Evolutionary conservation across 2,888 invertebrate genomes (phyloP).

Genomic region (Trichacis sp.): DNA sequence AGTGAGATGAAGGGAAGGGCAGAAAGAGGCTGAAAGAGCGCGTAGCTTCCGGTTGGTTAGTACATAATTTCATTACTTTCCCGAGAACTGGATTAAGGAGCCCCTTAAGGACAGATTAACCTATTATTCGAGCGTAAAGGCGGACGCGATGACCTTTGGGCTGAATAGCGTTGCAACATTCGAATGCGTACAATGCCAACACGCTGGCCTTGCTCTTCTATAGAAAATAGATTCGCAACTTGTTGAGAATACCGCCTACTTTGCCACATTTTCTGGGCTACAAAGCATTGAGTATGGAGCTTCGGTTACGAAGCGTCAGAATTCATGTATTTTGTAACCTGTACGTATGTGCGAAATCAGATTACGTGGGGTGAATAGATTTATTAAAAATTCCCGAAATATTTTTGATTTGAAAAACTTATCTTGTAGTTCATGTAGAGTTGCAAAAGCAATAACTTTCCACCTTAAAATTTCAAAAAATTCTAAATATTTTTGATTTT

Average conservation of each 20-base stretch:
- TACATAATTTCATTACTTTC: conserved; percentile 59
- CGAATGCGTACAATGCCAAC: conserved; percentile 12
- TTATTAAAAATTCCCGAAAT: too few relatives aligned
- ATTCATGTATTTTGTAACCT: too few relatives aligned
- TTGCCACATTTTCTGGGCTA: not conserved
- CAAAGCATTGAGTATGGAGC: not conserved
- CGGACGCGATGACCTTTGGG: conserved; percentile 5
- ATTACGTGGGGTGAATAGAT: too few relatives aligned
- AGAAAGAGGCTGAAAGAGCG: conserved; percentile 38
- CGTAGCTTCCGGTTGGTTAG: conserved; percentile 60
- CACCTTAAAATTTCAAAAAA: too few relatives aligned
- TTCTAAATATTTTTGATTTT: too few relatives aligned
- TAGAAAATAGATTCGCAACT: not conserved
- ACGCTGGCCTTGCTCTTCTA: not conserved
- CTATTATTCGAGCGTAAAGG: conserved; percentile 47
- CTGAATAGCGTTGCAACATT: conserved; percentile 10
- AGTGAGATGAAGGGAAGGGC: conserved; percentile 21
- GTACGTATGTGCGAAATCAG: too few relatives aligned
- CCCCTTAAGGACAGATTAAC: conserved; percentile 59
- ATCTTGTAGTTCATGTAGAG: too few relatives aligned
- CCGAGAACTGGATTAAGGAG: conserved; percentile 62
- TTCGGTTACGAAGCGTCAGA: not conserved
- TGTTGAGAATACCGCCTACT: not conserved
- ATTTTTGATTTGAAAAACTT: too few relatives aligned
- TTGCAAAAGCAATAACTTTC: too few relatives aligned